Evolutionary conservation across 2,888 invertebrate genomes (phyloP).

Genomic region (Cephus rjabovi): DNA sequence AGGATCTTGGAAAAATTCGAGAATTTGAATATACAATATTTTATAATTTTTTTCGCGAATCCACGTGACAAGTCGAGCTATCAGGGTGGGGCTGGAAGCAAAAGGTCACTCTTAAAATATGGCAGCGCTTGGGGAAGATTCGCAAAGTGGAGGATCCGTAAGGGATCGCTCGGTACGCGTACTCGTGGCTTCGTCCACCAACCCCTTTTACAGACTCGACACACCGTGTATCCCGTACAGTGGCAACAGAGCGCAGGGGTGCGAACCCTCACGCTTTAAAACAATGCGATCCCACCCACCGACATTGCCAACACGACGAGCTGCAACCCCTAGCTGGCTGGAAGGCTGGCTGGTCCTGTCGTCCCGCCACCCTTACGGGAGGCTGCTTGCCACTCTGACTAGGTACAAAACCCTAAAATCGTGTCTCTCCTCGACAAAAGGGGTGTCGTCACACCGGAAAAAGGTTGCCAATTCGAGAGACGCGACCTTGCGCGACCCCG

Average conservation of each 20-base stretch:
- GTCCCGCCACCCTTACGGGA: neutral
- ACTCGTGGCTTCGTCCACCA: neutral
- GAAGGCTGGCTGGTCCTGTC: no score
- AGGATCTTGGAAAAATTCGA: no score
- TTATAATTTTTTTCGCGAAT: neutral
- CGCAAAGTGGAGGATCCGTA: neutral
- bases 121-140: neutral
- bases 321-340: neutral
- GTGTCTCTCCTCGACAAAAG: constrained; percentile 5
- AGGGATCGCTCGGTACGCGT: neutral
- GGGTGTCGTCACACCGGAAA: neutral
- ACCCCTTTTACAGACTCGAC: neutral
- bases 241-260: constrained; percentile 15
- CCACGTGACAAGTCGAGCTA: neutral
- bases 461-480: neutral
- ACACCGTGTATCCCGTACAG: neutral
- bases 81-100: neutral
- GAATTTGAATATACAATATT: no score
- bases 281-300: constrained; percentile 27
- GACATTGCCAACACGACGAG: neutral
- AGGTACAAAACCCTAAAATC: constrained; percentile 19
- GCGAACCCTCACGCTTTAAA: constrained; percentile 35
- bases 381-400: neutral
- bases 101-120: neutral
- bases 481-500: neutral